Conservation (phyloP, 2,113 vertebrate genomes). For the Phaethornis superciliosus region DNA sequence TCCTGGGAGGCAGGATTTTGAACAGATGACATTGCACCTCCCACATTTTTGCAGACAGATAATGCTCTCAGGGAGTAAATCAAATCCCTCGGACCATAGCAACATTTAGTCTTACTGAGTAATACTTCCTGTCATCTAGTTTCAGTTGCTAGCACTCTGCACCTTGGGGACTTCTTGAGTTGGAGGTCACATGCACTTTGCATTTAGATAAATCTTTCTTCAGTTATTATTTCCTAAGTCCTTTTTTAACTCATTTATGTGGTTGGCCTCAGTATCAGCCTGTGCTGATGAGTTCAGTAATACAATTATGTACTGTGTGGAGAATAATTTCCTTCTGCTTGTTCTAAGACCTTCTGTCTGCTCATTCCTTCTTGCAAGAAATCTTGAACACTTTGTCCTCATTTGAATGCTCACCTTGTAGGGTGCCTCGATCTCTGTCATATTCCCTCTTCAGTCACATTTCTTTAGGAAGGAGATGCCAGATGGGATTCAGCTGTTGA, state of each 20-base stretch:
- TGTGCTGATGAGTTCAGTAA: not conserved
- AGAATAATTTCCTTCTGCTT: slow-evolving; percentile 44
- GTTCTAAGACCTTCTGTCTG: slow-evolving; percentile 17
- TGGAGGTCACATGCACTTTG: not conserved
- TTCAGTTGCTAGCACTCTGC: not conserved
- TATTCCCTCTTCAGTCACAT: not conserved
- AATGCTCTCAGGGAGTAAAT: not conserved
- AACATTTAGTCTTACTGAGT: not conserved
- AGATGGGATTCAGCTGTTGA: not conserved
- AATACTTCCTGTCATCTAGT: not conserved
- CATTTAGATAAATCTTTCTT: slow-evolving; percentile 16
- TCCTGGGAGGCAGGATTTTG: not conserved
- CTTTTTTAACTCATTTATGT: slow-evolving; percentile 30
- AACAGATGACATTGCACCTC: not conserved
- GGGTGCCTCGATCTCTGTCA: not conserved
- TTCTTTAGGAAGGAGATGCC: not conserved
- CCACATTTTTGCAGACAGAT: not conserved
- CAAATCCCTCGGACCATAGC: not conserved
- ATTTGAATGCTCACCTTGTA: not conserved
- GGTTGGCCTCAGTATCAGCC: slow-evolving; percentile 24
- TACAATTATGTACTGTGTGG: not conserved
- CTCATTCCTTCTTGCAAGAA: not conserved
- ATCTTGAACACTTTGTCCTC: not conserved
- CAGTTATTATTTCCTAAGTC: not conserved
- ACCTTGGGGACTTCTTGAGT: not conserved